Base-by-base conservation (phyloP, 2,888 invertebrate genomes). In the Aspidiotus destructor region DNA sequence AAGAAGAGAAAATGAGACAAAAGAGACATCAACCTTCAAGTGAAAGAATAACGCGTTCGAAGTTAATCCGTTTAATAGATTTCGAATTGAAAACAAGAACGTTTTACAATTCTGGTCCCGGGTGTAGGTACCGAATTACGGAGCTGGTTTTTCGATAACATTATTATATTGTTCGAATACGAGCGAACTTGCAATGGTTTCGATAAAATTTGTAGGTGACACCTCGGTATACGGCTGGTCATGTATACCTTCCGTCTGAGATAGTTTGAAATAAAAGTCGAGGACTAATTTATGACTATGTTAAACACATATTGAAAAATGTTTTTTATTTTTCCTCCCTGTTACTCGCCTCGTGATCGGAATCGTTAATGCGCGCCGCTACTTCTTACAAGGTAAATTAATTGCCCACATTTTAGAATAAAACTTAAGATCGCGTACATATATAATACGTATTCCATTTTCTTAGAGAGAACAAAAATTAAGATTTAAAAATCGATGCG, bases 121-220 rank as follows among this genome's bases (percentile, higher is more conserved):
- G 28, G 28, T 28, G 28, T n/a, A n/a, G n/a, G n/a, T 28, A 28
- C 28, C 28, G 28, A 1, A 28, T 1, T 28, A 28, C 28, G 28
- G 62, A n/a, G 10, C 48, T 48, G 11, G 48, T 48, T 13, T n/a
- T 48, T 48, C 48, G 48, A 48, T 62, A 62, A 52, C 52, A 62
- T 62, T 52, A 44, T 62, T 52, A 52, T 61, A 42, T n/a, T 16
- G 44, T 17, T 48, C 15, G 11, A 9, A 61, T 41, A 15, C 15
- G 10, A 8, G 42, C 17, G 15, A 44, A 62, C 53, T 17, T 58
- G 68, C 69, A 55, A 69, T 62, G 52, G 65, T 67, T 69, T 62
- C 63, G 60, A 70, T 71, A 70, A 71, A 71, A 71, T 71, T 71
- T 71, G 71, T 71, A 70, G 71, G 68, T 70, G 71, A 71, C 71